Conservation (phyloP, 1,140 invertebrate species). For the Drosophila ambigua region DNA sequence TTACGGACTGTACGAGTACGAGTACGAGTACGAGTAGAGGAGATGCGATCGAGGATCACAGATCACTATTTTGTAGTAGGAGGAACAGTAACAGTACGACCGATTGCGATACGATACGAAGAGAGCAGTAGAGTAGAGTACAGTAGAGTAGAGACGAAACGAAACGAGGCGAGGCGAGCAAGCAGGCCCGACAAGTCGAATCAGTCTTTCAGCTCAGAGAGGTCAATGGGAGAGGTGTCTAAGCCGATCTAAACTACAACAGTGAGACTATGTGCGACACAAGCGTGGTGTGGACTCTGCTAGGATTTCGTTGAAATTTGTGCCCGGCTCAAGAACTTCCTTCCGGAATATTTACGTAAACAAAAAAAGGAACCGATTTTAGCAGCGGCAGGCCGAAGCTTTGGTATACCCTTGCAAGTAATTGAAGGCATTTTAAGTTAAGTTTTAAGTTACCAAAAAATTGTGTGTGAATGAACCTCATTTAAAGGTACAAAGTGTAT, state of each 20-base stretch:
- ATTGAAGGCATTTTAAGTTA: too few relatives aligned
- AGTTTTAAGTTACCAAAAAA: too few relatives aligned
- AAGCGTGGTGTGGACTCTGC: constrained; percentile 1
- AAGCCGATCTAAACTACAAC: constrained; percentile 20
- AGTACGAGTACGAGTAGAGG: constrained; percentile 1
- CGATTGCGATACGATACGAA: background rate
- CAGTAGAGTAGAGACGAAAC: constrained; percentile 10
- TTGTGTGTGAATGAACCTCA: too few relatives aligned
- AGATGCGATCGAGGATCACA: constrained; percentile 27
- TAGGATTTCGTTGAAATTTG: constrained; percentile 6
- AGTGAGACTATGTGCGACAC: constrained; percentile 31
- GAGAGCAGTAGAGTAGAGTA: constrained; percentile 19
- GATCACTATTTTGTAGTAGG: constrained; percentile 63
- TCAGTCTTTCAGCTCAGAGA: constrained; percentile 22
- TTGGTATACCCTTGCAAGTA: too few relatives aligned
- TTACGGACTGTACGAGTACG: constrained; percentile 54
- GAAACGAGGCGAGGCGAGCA: constrained; percentile 26
- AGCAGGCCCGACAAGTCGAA: constrained; percentile 22
- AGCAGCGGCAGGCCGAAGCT: too few relatives aligned
- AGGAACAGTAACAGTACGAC: constrained; percentile 16
- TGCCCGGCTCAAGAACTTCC: constrained; percentile 7
- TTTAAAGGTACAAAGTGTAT: too few relatives aligned
- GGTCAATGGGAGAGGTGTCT: constrained; percentile 16
- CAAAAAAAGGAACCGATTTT: too few relatives aligned
- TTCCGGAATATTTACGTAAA: too few relatives aligned